These are phyloP conservation scores for Chironomus tentans DNA, from an alignment of 2,888 invertebrate genomes.

Conservation along the genomic window DNA sequence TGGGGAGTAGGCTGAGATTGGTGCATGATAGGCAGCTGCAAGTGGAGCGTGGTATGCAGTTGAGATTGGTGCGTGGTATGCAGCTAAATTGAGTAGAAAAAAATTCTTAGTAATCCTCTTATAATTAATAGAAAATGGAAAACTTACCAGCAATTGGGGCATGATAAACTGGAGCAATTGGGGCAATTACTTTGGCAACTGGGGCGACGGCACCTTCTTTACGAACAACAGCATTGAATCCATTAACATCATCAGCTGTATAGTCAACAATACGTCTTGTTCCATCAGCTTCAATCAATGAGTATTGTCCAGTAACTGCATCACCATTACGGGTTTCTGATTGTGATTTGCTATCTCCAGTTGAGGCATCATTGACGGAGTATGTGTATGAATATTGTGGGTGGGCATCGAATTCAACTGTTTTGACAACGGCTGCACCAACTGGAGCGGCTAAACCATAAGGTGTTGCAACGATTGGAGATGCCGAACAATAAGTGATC, in stretches of 20 bases:
- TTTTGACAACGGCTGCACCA: conserved; percentile 31
- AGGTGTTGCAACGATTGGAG: conserved; percentile 29
- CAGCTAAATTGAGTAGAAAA: background rate
- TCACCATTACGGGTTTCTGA: conserved; percentile 47
- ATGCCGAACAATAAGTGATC: conserved; percentile 30
- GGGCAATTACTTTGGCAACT: conserved; percentile 29
- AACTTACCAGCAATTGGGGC: background rate
- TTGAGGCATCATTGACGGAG: conserved; percentile 46
- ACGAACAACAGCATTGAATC: conserved; percentile 50
- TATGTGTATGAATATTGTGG: conserved; percentile 49
- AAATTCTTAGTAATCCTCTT: too few relatives aligned
- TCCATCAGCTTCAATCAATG: conserved; percentile 48
- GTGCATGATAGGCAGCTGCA: background rate
- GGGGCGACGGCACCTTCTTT: conserved; percentile 42
- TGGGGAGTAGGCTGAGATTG: too few relatives aligned
- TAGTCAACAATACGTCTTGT: conserved; percentile 49
- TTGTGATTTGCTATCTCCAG: conserved; percentile 49
- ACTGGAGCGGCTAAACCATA: conserved; percentile 33
- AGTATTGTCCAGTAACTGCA: conserved; percentile 48
- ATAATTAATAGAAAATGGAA: too few relatives aligned
- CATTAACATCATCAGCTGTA: conserved; percentile 49
- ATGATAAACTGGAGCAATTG: background rate
- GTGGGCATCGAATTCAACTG: conserved; percentile 43
- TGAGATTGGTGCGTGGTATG: background rate
- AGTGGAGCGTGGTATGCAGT: too few relatives aligned